Evolutionary conservation across 2,888 invertebrate genomes (phyloP), one percentile per base, ranked within the genome.

Genomic region (Steinernema hermaphroditum): DNA sequence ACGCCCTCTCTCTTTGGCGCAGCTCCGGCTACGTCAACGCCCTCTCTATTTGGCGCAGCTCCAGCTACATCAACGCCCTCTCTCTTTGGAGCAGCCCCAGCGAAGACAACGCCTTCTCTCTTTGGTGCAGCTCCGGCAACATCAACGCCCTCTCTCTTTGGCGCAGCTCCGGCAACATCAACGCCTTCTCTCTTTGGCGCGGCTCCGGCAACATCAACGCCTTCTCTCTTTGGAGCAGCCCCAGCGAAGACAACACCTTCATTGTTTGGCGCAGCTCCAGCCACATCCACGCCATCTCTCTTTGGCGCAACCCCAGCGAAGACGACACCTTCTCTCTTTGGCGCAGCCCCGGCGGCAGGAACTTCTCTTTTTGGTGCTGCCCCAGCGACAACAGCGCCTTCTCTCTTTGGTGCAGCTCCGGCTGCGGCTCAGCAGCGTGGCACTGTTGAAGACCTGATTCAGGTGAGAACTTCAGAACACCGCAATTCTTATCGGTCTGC

Each of bases 341-440:
- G 49, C 9, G 49, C 49, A 19, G 46, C 46, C 22, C 46, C 46
- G 6, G 46, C 46, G 22, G 46, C 46, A 4, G 46, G 46, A 19
- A n/a, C 9, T 41, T 8, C 9, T 41, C 43, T 41, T 14, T 41
- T 41, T 14, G 43, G 43, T 41, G 43, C 43, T 41, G 16, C 43
- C 9, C 16, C 16, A 12, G 9, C 8, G 43, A 41, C 16, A 8
- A 16, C 8, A 41, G 16, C 16, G 43, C 16, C 43, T 41, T 14
- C 16, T 41, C 16, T 41, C 43, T 41, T 41, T 8, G 43, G 43
- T 41, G 43, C 9, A 41, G 16, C n/a, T n/a, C n/a, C n/a, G 16
- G 54, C 54, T 54, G 24, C 54, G 4, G 22, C 54, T 14, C 54
- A 54, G 16, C 54, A 54, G 54, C 54, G 54, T 8, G 54, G 54